Evolutionary conservation across 2,113 vertebrate genomes (phyloP).

Genomic region (Numida meleagris): DNA sequence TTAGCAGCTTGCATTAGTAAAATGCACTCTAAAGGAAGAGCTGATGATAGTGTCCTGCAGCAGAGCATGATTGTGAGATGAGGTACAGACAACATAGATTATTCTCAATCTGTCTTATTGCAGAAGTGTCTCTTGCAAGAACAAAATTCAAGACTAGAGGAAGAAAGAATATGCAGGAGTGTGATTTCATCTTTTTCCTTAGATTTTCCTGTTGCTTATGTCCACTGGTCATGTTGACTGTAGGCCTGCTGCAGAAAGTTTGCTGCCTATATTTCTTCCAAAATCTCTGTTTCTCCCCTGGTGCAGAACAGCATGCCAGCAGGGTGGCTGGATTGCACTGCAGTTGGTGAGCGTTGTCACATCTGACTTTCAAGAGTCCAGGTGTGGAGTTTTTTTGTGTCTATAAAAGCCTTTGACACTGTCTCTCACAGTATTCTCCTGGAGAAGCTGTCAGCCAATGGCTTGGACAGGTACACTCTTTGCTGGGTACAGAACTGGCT

Average conservation of each 20-base stretch:
- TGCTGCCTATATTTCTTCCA: neutral
- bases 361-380: neutral
- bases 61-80: neutral
- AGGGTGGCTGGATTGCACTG: neutral
- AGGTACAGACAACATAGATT: neutral
- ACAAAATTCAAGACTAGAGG: neutral
- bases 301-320: neutral
- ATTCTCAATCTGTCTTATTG: neutral
- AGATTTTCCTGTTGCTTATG: neutral
- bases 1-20: neutral
- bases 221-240: neutral
- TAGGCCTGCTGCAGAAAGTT: neutral
- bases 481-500: too few relatives aligned
- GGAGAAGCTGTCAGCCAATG: too few relatives aligned
- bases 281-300: neutral
- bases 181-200: neutral
- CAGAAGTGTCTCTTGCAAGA: neutral
- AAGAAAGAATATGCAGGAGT: neutral
- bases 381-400: neutral
- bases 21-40: neutral
- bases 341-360: neutral
- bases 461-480: too few relatives aligned
- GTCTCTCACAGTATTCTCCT: too few relatives aligned
- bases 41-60: rapidly evolving
- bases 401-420: too few relatives aligned